Percentiles rank a stretch among this genome's conserved stretches.
Conservation (phyloP, 1,140 invertebrate species). For the Nebria ingens region DNA sequence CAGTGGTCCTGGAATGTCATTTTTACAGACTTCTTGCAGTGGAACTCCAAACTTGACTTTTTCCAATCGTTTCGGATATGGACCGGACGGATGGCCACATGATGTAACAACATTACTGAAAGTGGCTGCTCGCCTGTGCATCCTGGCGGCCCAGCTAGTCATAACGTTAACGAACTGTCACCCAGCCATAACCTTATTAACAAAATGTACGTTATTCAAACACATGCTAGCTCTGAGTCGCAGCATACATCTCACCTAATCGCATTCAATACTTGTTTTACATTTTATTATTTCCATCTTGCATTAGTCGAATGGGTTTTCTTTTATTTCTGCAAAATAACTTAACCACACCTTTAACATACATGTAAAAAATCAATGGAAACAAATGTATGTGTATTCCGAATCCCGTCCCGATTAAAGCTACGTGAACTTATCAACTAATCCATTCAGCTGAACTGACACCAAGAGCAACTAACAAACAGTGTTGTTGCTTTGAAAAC, state of each 20-base stretch:
- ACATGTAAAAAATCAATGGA: not conserved
- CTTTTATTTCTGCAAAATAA: not conserved
- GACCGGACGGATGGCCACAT: constrained; percentile 64
- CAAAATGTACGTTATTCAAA: not conserved
- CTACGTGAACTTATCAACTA: too few relatives aligned
- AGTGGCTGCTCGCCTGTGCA: constrained; percentile 78
- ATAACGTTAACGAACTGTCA: constrained; percentile 40
- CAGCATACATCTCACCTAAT: not conserved
- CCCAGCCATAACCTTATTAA: constrained; percentile 4
- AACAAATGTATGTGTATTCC: constrained; percentile 2
- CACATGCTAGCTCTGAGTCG: not conserved
- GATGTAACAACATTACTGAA: constrained; percentile 82
- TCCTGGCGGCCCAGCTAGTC: constrained; percentile 83
- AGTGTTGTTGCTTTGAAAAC: too few relatives aligned
- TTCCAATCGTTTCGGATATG: constrained; percentile 72
- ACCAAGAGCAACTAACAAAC: not conserved
- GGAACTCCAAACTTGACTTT: constrained; percentile 90
- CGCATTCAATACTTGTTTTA: not conserved
- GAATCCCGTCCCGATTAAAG: too few relatives aligned
- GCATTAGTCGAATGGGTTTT: not conserved
- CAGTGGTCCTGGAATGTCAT: constrained; percentile 83
- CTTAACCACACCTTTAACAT: constrained; percentile 1
- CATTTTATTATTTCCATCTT: not conserved
- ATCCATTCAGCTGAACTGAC: too few relatives aligned
- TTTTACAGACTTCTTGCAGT: constrained; percentile 82